phyloP scores from a whole-genome alignment of 1,140 invertebrate species.

The Drosophila kepulauana region DNA sequence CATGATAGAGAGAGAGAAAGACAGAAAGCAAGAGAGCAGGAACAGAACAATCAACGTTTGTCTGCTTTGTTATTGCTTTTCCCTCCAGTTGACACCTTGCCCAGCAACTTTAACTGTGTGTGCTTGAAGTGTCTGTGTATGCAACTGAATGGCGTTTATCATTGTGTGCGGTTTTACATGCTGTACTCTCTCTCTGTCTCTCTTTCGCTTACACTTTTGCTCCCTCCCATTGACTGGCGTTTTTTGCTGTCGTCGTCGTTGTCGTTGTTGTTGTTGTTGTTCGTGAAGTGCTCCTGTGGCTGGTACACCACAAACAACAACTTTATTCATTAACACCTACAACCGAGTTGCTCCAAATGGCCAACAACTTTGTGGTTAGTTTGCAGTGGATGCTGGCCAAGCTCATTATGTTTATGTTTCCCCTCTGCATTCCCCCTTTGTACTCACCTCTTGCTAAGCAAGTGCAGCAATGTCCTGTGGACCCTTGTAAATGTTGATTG shows the following conservation, averaged over 20 bases:
- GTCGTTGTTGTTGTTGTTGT: conserved; percentile 14
- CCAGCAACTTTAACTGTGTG: conserved; percentile 34
- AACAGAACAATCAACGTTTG: conserved; percentile 72
- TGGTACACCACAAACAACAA: conserved; percentile 76
- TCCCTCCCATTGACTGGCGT: conserved; percentile 29
- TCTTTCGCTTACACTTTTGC: background rate
- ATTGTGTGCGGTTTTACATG: conserved; percentile 63
- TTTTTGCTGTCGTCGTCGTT: conserved; percentile 33
- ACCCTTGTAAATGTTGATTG: conserved; percentile 78
- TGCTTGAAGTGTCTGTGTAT: conserved; percentile 23
- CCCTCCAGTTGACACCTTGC: conserved; percentile 68
- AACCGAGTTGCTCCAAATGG: conserved; percentile 65
- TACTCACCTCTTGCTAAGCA: conserved; percentile 8
- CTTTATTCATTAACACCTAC: conserved; percentile 84
- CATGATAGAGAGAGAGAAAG: background rate
- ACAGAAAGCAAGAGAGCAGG: conserved; percentile 13
- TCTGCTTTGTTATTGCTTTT: conserved; percentile 62
- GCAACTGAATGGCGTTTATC: conserved; percentile 71
- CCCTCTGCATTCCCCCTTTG: background rate
- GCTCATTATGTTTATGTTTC: conserved; percentile 73
- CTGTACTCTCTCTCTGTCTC: conserved; percentile 9
- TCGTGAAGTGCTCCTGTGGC: conserved; percentile 51
- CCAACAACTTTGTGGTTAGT: conserved; percentile 81
- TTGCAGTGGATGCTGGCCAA: conserved; percentile 57
- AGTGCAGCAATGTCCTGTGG: conserved; percentile 58